phyloP scores from a whole-genome alignment of 2,888 invertebrate genomes.

The Diplazon laetatorius region DNA sequence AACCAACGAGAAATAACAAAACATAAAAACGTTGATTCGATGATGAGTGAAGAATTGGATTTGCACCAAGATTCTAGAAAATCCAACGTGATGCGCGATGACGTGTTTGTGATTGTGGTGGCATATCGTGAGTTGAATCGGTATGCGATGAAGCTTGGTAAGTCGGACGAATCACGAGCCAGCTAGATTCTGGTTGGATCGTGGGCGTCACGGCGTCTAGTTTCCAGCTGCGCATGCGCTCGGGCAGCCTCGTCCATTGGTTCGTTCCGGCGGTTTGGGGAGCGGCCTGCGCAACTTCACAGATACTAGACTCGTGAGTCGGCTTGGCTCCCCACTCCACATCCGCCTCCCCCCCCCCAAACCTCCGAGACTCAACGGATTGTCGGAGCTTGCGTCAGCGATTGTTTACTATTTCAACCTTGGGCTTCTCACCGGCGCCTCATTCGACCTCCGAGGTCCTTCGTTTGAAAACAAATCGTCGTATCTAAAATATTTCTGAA shows the following conservation, averaged over 20 bases:
- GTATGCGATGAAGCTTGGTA: background rate
- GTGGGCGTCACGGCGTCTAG: slow-evolving; percentile 64
- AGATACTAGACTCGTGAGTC: slow-evolving; percentile 46
- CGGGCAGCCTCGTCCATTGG: slow-evolving; percentile 44
- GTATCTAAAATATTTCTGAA: too few species aligned
- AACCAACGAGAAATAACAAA: too few species aligned
- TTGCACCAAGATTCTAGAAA: too few species aligned
- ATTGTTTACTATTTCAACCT: slow-evolving; percentile 23
- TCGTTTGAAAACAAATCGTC: too few species aligned
- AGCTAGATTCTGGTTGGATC: slow-evolving; percentile 63
- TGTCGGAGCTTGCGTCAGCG: slow-evolving; percentile 47
- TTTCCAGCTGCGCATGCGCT: slow-evolving; percentile 59
- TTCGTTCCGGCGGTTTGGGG: slow-evolving; percentile 15
- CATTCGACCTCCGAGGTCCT: too few species aligned
- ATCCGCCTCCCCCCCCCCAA: slow-evolving; percentile 12
- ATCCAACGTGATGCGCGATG: background rate
- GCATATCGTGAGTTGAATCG: slow-evolving; percentile 8
- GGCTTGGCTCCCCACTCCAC: background rate
- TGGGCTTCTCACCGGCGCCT: too few species aligned
- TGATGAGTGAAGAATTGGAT: too few species aligned
- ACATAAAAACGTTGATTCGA: too few species aligned
- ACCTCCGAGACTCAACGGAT: slow-evolving; percentile 30
- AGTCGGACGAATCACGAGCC: slow-evolving; percentile 49
- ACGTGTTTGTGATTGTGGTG: background rate
- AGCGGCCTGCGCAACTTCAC: slow-evolving; percentile 45